Conservation (phyloP, 2,888 invertebrate genomes). For the Spilosoma lubricipeda region DNA sequence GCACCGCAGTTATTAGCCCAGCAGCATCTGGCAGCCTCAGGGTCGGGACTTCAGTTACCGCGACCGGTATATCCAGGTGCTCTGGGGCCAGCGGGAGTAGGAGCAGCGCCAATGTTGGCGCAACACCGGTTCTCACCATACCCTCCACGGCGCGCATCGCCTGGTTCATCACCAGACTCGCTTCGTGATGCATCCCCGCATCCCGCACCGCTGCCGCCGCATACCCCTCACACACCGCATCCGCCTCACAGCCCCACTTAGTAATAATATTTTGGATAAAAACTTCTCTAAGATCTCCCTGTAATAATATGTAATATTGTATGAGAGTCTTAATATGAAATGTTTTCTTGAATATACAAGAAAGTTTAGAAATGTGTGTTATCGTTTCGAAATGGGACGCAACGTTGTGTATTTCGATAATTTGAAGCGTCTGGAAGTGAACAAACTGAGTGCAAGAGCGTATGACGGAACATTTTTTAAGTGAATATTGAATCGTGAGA, state of each 20-base stretch:
- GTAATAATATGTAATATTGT: constrained; percentile 59
- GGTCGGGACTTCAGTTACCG: constrained; percentile 81
- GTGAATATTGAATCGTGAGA: constrained; percentile 29
- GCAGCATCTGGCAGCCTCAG: constrained; percentile 87
- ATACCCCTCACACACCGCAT: constrained; percentile 72
- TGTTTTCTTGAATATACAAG: constrained; percentile 54
- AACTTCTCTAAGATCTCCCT: constrained; percentile 64
- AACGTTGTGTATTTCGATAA: constrained; percentile 53
- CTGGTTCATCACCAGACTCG: constrained; percentile 88
- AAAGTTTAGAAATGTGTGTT: constrained; percentile 51
- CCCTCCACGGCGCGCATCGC: constrained; percentile 81
- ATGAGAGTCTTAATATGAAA: constrained; percentile 61
- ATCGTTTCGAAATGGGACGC: constrained; percentile 43
- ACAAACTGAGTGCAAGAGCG: constrained; percentile 51
- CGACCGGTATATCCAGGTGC: constrained; percentile 82
- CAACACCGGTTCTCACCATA: constrained; percentile 88
- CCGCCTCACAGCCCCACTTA: constrained; percentile 82
- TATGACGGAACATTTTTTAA: constrained; percentile 43
- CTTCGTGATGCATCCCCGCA: constrained; percentile 84
- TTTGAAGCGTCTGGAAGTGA: constrained; percentile 58
- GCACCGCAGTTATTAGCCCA: constrained; percentile 89
- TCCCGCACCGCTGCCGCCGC: constrained; percentile 69
- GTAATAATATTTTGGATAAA: constrained; percentile 60
- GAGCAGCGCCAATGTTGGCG: constrained; percentile 68
- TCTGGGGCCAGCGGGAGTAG: constrained; percentile 55